Conservation (phyloP, 2,888 invertebrate species). For the Oithona nana region DNA sequence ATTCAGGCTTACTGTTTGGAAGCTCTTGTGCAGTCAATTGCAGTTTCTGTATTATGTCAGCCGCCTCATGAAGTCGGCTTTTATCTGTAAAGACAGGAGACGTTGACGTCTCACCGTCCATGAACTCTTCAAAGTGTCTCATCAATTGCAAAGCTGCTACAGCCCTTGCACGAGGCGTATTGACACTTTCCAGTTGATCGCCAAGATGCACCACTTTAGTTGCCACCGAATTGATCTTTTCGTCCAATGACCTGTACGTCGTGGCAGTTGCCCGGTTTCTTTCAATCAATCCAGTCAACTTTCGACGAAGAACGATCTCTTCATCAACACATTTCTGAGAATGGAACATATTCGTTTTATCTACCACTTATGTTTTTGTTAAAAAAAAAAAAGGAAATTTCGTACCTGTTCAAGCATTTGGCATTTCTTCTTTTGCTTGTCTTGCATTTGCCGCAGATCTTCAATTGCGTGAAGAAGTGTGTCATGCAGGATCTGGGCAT, state of each 20-base stretch:
- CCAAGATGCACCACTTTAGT: slow-evolving; percentile 96
- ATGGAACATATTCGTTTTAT: neutral
- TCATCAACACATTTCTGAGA: slow-evolving; percentile 45
- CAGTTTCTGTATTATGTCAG: slow-evolving; percentile 90
- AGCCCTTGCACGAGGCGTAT: slow-evolving; percentile 78
- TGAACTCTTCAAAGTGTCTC: slow-evolving; percentile 75
- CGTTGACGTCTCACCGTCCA: slow-evolving; percentile 61
- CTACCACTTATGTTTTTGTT: neutral
- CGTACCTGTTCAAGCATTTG: slow-evolving; percentile 56
- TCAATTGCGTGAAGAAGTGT: slow-evolving; percentile 77
- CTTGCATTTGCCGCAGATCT: slow-evolving; percentile 49
- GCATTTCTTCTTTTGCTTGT: slow-evolving; percentile 67
- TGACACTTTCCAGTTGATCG: slow-evolving; percentile 89
- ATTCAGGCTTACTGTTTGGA: slow-evolving; percentile 55
- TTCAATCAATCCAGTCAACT: slow-evolving; percentile 60
- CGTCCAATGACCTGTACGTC: slow-evolving; percentile 77
- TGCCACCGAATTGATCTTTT: slow-evolving; percentile 87
- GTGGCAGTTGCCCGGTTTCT: slow-evolving; percentile 64
- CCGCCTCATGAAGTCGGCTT: slow-evolving; percentile 73
- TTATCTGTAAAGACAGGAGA: slow-evolving; percentile 73
- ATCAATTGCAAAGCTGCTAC: slow-evolving; percentile 85
- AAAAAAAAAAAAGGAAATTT: neutral
- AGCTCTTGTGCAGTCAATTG: slow-evolving; percentile 87
- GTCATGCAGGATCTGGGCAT: slow-evolving; percentile 67
- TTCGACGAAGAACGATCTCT: slow-evolving; percentile 58